A percentile compares a stretch with the other conserved stretches of the same genome.
Conservation (phyloP, 2,888 invertebrate species). For the Digitonthophagus gazella region DNA sequence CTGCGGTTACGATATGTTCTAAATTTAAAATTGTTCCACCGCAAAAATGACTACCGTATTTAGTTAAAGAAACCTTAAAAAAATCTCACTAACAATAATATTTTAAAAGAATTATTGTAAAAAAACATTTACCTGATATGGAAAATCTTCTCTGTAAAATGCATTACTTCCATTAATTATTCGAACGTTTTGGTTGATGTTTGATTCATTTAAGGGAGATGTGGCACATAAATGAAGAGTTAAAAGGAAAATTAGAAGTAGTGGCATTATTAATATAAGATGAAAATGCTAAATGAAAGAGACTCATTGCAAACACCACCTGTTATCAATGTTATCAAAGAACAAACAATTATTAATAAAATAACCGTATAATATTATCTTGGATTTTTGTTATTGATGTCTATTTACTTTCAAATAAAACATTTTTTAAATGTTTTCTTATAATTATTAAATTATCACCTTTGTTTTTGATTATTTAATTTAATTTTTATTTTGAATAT, state of each 20-base stretch:
- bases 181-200: not conserved
- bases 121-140: conserved; percentile 9
- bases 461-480: no score
- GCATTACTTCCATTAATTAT: not conserved
- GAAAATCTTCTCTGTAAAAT: not conserved
- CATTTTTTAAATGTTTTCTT: no score
- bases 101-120: no score
- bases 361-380: no score
- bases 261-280: no score
- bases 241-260: no score
- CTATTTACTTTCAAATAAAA: no score
- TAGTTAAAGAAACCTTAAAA: conserved; percentile 14
- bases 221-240: no score
- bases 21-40: conserved; percentile 2
- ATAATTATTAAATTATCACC: no score
- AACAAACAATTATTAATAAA: not conserved
- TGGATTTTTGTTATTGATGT: no score
- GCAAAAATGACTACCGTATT: conserved; percentile 1
- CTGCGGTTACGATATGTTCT: not conserved
- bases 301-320: not conserved
- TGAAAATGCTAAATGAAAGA: not conserved
- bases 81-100: not conserved
- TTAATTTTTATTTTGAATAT: no score
- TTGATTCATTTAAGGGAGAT: no score
- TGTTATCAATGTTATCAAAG: not conserved